Conservation (phyloP, 2,888 invertebrate species). For the Pristionchus arcanus region DNA sequence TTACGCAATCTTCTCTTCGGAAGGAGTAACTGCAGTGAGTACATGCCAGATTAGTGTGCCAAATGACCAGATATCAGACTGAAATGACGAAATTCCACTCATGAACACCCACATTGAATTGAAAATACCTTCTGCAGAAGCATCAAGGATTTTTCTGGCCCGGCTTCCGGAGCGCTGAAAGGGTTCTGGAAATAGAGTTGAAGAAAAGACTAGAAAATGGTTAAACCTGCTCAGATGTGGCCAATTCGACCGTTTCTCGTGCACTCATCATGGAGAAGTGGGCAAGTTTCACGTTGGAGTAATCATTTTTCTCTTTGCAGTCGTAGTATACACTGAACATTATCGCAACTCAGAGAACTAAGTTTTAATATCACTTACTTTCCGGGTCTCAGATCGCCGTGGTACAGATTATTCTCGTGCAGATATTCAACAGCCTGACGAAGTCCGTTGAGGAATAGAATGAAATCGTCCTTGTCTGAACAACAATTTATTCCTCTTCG, state of each 20-base stretch:
- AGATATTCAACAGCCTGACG: not conserved
- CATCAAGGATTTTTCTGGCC: not conserved
- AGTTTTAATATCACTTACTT: not conserved
- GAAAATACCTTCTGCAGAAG: not conserved
- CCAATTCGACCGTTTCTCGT: not conserved
- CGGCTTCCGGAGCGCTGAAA: conserved; percentile 12
- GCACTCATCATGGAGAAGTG: not conserved
- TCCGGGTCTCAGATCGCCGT: conserved; percentile 15
- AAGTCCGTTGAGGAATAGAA: not conserved
- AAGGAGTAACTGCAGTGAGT: not conserved
- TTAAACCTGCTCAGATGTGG: not conserved
- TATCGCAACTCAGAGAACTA: not conserved
- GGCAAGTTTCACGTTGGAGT: not conserved
- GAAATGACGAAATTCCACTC: not conserved
- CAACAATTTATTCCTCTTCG: not conserved
- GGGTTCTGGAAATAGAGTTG: not conserved
- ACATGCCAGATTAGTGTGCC: not conserved
- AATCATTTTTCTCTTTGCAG: not conserved
- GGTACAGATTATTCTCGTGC: not conserved
- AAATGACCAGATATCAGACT: conserved; percentile 15
- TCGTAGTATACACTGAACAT: not conserved
- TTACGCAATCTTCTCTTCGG: not conserved
- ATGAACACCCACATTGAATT: not conserved
- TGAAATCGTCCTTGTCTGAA: not conserved
- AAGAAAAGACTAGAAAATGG: not conserved